phyloP scores from a whole-genome alignment of 2,888 invertebrate species.

The Limnephilus marmoratus region DNA sequence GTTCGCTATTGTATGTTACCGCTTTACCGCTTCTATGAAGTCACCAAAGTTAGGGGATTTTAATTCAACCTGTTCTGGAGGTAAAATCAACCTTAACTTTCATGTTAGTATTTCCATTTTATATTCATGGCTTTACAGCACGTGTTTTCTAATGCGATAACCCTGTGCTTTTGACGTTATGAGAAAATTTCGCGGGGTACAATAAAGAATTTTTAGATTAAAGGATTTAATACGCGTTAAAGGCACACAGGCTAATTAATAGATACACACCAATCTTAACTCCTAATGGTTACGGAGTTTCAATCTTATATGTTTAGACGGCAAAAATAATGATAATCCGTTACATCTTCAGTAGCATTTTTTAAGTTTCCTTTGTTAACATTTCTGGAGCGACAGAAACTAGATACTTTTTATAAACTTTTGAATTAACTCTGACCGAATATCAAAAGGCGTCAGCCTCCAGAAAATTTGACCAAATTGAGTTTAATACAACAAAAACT shows the following conservation, averaged over 20 bases:
- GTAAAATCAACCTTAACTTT: neutral
- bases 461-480: too few species aligned
- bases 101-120: neutral
- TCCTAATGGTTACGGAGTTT: too few species aligned
- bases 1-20: neutral
- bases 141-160: neutral
- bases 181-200: neutral
- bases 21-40: neutral
- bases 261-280: too few species aligned
- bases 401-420: too few species aligned
- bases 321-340: too few species aligned
- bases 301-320: too few species aligned
- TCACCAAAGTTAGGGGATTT: neutral
- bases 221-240: neutral
- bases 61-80: neutral
- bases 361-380: neutral
- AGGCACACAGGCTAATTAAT: too few species aligned
- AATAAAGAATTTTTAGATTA: neutral
- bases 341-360: too few species aligned
- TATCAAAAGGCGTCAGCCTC: neutral
- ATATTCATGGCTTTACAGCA: neutral
- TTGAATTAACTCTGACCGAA: neutral
- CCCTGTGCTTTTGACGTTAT: neutral
- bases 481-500: neutral
- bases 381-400: too few species aligned